phyloP scores from a whole-genome alignment of 2,888 invertebrate species.

The Ophioninae sp. region DNA sequence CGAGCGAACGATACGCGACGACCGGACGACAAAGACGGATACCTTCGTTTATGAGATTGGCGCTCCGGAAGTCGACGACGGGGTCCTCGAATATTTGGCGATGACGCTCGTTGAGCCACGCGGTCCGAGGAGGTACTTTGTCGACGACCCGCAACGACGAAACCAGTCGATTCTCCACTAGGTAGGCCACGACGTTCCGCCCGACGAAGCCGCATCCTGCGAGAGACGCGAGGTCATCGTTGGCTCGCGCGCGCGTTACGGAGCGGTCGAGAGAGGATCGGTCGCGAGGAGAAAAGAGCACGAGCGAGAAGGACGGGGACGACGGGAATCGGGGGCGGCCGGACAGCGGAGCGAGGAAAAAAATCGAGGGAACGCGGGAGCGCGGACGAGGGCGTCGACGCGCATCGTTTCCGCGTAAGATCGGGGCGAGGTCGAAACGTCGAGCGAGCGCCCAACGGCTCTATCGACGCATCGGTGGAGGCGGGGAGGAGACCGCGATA shows the following conservation, averaged over 20 bases:
- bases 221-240: conserved; percentile 59
- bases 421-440: not conserved
- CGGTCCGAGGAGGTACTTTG: conserved; percentile 96
- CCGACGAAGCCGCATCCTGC: conserved; percentile 97
- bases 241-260: not conserved
- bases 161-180: conserved; percentile 89
- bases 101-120: conserved; percentile 92
- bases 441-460: not conserved
- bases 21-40: not conserved
- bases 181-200: conserved; percentile 91
- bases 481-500: not conserved
- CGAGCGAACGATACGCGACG: too few species aligned
- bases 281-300: not conserved
- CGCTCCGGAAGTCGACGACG: conserved; percentile 93
- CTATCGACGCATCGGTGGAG: not conserved
- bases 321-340: not conserved
- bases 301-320: too few species aligned
- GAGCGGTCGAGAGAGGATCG: not conserved
- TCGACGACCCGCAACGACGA: conserved; percentile 91
- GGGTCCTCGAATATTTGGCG: conserved; percentile 88
- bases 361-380: not conserved
- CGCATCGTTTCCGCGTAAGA: not conserved
- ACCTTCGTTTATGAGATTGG: conserved; percentile 95
- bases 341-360: not conserved
- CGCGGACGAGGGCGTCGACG: too few species aligned